phyloP scores from a whole-genome alignment of 2,113 vertebrate genomes.

The Turnix velox region DNA sequence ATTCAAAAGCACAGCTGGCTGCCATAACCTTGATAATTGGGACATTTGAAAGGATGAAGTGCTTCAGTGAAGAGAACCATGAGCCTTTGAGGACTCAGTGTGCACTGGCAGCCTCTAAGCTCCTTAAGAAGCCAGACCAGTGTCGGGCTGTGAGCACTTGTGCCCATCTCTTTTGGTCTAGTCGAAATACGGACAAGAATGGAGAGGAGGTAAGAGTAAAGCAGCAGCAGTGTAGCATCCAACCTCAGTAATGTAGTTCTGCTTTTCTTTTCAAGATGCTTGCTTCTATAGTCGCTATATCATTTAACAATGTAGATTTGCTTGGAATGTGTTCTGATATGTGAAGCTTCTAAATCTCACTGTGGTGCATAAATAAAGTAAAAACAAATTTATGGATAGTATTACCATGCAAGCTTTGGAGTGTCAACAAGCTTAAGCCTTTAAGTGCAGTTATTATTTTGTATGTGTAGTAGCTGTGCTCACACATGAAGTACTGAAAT shows the following conservation, averaged over 20 bases:
- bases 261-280: background rate
- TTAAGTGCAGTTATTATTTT: background rate
- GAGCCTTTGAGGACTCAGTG: slow-evolving; percentile 97
- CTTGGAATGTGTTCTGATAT: background rate
- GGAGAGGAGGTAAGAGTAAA: slow-evolving; percentile 86
- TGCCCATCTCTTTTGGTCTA: slow-evolving; percentile 97
- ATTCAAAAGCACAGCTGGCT: slow-evolving; percentile 98
- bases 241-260: background rate
- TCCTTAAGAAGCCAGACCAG: slow-evolving; percentile 97
- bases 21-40: slow-evolving; percentile 98
- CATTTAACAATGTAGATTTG: background rate
- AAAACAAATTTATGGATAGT: background rate
- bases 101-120: slow-evolving; percentile 92
- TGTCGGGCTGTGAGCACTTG: slow-evolving; percentile 96
- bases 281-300: background rate
- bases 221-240: rapidly evolving
- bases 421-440: background rate
- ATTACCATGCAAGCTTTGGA: background rate
- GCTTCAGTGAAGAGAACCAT: slow-evolving; percentile 98
- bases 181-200: slow-evolving; percentile 91
- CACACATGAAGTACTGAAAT: background rate
- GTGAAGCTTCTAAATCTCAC: background rate
- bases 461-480: background rate
- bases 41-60: slow-evolving; percentile 93
- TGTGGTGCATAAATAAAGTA: background rate